Conservation (phyloP, 2,113 vertebrate species). For the Leptosomus discolor region DNA sequence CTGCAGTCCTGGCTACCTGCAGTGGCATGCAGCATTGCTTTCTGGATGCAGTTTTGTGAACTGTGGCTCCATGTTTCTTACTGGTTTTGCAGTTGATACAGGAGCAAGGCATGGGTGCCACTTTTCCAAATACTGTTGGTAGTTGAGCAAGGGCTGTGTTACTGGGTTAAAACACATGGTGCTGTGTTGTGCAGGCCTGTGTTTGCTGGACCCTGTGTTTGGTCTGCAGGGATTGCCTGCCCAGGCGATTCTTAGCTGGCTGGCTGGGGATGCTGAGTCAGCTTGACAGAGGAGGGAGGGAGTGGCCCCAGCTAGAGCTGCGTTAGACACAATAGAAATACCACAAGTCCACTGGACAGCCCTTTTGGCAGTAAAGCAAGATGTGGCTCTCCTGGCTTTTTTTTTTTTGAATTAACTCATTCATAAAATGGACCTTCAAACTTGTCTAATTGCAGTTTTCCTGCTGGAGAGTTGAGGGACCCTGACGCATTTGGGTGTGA, state of each 20-base stretch:
- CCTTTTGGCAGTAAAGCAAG: background rate
- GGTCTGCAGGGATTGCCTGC: background rate
- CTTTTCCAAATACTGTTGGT: background rate
- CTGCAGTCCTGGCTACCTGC: rapidly evolving
- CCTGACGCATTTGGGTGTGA: background rate
- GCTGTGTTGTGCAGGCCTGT: background rate
- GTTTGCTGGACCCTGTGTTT: background rate
- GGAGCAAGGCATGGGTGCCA: background rate
- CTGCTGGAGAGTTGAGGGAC: background rate
- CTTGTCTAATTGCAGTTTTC: background rate
- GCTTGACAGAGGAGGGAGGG: background rate
- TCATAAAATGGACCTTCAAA: background rate
- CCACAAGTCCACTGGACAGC: background rate
- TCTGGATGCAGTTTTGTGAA: background rate
- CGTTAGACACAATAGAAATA: background rate
- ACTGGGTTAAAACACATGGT: background rate
- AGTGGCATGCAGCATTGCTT: background rate
- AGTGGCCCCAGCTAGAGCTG: background rate
- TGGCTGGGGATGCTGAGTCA: background rate
- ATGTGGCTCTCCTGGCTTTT: background rate
- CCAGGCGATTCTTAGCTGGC: background rate
- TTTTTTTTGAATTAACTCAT: background rate
- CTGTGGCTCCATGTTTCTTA: background rate
- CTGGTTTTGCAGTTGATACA: background rate
- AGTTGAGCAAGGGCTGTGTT: background rate